Base-by-base conservation (phyloP, 2,797 vertebrate species). In the Mormyrus proboscirostris region DNA sequence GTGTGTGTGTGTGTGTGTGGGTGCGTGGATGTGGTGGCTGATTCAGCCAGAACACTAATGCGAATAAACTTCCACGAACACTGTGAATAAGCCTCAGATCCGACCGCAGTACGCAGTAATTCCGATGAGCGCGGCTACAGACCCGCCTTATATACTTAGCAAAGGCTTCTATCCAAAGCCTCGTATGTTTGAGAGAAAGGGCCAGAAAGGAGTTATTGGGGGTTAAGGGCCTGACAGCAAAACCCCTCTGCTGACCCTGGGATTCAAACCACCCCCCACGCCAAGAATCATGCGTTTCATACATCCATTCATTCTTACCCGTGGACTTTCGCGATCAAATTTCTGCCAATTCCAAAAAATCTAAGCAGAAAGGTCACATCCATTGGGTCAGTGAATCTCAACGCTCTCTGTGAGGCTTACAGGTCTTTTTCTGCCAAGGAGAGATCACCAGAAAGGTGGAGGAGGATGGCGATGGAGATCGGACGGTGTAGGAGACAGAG, bases 1-100 rank as follows among this genome's bases (percentile, higher is more conserved):
- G 55, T n/a, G 55, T 57, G 90, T 94, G 93, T 93, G 92, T 92
- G 90, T 92, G 47, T 3, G 9, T 88, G 90, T 90, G 47, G 25
- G 38, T 55, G 83, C 1, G 65, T 9, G 3, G 9, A 10, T 47
- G 22, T 51, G 19, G 76, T 33, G 16, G 3, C 38, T 79, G 73
- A 44, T 79, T 79, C 38, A 44, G 38, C 38, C 38, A 44, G 73
- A 41, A 79, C 41, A 44, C 73, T 44, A n/a, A 79, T 44, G 38
- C 16, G 5, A 4, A 41, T 73, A 79, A 79, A 79, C 41, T 79
- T 47, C 73, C 73, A 47, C 16, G 6, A 44, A n/a, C 5, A 44
- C 73, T n/a, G 19, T 19, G 16, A 41, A 79, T 79, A n/a, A n/a
- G 41, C 14, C 38, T 19, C 33, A 79, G 38, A 79, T 44, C 33